A percentile compares a stretch with the other conserved stretches of the same genome.
Conservation (phyloP, 2,797 vertebrate genomes). For the Falco cherrug region DNA sequence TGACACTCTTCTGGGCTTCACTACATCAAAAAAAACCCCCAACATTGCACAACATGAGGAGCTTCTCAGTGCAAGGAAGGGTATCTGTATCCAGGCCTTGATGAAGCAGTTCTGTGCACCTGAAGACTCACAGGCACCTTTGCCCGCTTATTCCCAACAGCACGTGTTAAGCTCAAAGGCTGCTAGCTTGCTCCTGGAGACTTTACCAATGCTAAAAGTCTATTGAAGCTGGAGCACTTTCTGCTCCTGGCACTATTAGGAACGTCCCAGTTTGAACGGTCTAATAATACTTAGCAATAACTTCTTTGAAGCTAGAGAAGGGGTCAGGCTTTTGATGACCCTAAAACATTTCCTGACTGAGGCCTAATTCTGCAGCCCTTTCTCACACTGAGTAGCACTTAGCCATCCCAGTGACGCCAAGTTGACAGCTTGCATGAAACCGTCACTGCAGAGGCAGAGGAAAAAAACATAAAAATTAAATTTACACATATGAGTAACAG, state of each 20-base stretch:
- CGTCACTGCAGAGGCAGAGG: not conserved
- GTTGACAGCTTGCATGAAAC: not conserved
- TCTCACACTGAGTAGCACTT: not conserved
- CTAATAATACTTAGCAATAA: conserved; percentile 24
- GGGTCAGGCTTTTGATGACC: conserved; percentile 10
- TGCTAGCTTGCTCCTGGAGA: conserved; percentile 8
- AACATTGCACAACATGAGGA: not conserved
- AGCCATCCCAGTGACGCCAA: not conserved
- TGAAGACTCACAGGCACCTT: not conserved
- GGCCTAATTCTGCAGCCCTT: not conserved
- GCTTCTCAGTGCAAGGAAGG: not conserved
- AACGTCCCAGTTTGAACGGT: not conserved
- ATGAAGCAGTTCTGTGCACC: not conserved
- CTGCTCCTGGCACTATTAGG: not conserved
- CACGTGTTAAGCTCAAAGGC: not conserved
- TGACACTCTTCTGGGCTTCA: not conserved
- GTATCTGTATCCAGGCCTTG: not conserved
- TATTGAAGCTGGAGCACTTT: not conserved
- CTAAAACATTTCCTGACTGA: conserved; percentile 35
- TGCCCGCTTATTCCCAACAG: not conserved
- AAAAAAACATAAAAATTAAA: not conserved
- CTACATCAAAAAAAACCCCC: not conserved
- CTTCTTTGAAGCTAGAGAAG: conserved; percentile 15
- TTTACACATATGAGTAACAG: not conserved
- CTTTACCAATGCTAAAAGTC: fast-evolving